Evolutionary conservation across 1,140 invertebrate genomes (phyloP), one percentile per base, ranked within the genome.

Genomic region (Eurosta solidaginis): DNA sequence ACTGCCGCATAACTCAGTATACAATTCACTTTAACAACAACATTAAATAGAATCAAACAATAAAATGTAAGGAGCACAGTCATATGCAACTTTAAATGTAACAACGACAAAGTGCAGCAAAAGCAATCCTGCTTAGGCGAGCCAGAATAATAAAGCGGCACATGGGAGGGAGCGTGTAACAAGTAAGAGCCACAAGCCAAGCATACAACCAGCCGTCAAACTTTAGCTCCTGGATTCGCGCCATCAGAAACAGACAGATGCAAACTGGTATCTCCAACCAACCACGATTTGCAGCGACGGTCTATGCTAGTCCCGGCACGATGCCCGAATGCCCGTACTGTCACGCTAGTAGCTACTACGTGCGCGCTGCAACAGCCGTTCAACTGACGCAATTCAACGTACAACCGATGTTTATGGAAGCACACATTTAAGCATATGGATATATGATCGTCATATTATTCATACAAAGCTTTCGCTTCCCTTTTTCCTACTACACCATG

Each of bases 81-180:
- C 59, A 68, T 33, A 68, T 68, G 36, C 59, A 68, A 68, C 59
- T 68, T 68, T 20, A 40, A 29, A n/a, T 68, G 59, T 40, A n/a
- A 68, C 59, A 42, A 33, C 59, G 40, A 68, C 40, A 68, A 68
- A 29, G 40, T 42, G 33, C 59, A 68, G 12, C 33, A 10, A 40
- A 68, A 40, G 59, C 33, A 68, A 33, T 42, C 33, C 36, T 40
- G 12, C 40, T 40, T 9, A 2, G 36, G 27, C 25, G 9, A 2
- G 52, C n/a, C 27, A 29, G n/a, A 1, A 29, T 25, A 33, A 17
- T 3, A 33, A 29, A n/a, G 54, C 17, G 33, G 54, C n/a, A 9
- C 14, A n/a, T 49, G 9, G 33, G 36, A 68, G 59, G 33, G 33
- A 68, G 33, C 14, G 33, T 68, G n/a, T 33, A 68, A 33, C 29